Base-by-base conservation (phyloP, 1,140 invertebrate genomes). In the Bilobella aurantiaca region DNA sequence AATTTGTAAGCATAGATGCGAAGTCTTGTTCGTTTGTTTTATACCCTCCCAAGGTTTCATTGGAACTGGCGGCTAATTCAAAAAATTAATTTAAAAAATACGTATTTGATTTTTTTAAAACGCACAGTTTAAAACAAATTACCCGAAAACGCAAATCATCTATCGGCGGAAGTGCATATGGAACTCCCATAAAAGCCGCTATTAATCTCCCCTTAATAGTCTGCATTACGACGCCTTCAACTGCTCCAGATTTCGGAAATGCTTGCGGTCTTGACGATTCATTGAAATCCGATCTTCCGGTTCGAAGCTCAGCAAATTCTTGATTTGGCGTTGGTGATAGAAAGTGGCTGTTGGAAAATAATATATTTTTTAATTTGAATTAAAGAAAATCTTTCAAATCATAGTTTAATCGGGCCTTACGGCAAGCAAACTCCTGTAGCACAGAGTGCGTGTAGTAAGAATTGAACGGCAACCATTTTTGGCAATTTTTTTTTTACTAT, bases 1-100 rank as follows among this genome's bases (percentile, higher is more conserved):
- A n/a, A 69, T 34, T 72, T 75, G 74, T 5, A 72, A 28, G 62
- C 74, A 75, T n/a, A 62, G 28, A 42, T 64, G 67, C 23, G 64
- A 64, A 1, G 58, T 49, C 46, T 65, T 37, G n/a, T 72, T 75
- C 5, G 71, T 70, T 62, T 74, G 64, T 1, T 62, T 31, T 49
- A 69, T 61, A 25, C 66, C 71, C 46, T 59, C 37, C 74, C 74
- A 75, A 21, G 58, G 18, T 1, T 66, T 25, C 59, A 71, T 76
- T 75, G 78, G 8, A 14, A 32, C 32, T 28, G 66, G 69, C 30
- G 56, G 42, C 28, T 64, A 63, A 53, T 57, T 37, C 30, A 57
- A 42, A 27, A 57, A 3, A 23, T 27, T 57, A 28, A 5, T 29
- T 31, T 31, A 30, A 56, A 14, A 56, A 62, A 3, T 25, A 5